Conservation (phyloP, 2,797 vertebrate species). For the Amblyopsis hoosieri region DNA sequence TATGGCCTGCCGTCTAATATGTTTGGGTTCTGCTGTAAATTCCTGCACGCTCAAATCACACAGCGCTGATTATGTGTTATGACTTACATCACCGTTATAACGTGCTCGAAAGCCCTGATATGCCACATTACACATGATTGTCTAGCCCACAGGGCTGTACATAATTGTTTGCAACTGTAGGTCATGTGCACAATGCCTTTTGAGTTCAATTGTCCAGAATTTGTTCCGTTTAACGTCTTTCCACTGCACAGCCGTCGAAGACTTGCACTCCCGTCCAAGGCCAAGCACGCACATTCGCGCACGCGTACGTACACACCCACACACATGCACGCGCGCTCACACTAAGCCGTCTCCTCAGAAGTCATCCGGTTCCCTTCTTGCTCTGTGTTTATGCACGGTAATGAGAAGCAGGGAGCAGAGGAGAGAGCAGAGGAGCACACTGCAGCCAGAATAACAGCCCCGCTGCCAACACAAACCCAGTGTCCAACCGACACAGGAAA, state of each 20-base stretch:
- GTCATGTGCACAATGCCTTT: conserved; percentile 27
- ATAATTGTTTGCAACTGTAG: conserved; percentile 43
- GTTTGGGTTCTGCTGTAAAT: neutral
- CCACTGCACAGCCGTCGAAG: conserved; percentile 43
- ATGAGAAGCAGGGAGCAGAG: conserved; percentile 72
- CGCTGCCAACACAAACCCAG: conserved; percentile 77
- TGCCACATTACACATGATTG: conserved; percentile 23
- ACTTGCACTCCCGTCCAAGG: conserved; percentile 20
- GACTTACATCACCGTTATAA: conserved; percentile 20
- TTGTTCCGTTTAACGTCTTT: conserved; percentile 42
- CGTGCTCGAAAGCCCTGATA: conserved; percentile 19
- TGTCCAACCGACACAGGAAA: conserved; percentile 77
- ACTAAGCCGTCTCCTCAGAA: conserved; percentile 35
- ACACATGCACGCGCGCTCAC: conserved; percentile 6
- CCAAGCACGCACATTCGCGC: conserved; percentile 4
- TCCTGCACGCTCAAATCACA: conserved; percentile 10
- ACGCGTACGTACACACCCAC: neutral
- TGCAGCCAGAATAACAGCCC: conserved; percentile 73
- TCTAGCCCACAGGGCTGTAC: conserved; percentile 9
- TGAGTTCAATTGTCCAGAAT: conserved; percentile 32
- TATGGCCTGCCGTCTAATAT: neutral
- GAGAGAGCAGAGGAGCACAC: conserved; percentile 42
- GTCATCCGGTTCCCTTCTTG: conserved; percentile 56
- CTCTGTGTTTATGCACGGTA: conserved; percentile 71
- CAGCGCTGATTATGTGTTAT: conserved; percentile 26